phyloP scores from a whole-genome alignment of 2,797 vertebrate species.

The Falco cherrug region DNA sequence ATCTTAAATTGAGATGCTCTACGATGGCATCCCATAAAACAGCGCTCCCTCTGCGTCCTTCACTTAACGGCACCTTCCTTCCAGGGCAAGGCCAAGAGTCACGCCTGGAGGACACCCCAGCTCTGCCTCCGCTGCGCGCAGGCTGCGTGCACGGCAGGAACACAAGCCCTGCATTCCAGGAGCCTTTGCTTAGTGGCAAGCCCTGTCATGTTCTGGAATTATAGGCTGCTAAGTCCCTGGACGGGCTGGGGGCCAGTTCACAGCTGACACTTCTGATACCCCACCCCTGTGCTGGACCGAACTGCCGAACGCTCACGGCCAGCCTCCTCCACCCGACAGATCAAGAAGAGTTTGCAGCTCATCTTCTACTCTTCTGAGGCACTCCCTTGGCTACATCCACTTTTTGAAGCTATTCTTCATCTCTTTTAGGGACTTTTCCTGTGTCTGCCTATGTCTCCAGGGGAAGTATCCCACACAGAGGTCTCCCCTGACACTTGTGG shows the following conservation, averaged over 20 bases:
- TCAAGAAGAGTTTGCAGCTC: conserved; percentile 54
- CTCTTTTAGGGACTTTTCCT: background rate
- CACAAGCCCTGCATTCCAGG: background rate
- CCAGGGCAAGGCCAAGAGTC: fast-evolving
- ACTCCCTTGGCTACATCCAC: conserved; percentile 17
- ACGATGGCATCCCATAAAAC: background rate
- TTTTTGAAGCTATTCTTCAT: conserved; percentile 7
- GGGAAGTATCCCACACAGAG: background rate
- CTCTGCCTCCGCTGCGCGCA: background rate
- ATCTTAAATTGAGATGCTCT: background rate
- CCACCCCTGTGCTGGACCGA: background rate
- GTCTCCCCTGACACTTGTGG: background rate
- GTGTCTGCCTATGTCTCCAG: background rate
- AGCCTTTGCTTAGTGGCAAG: background rate
- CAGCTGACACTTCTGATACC: background rate
- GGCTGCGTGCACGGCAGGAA: background rate
- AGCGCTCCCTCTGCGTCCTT: background rate
- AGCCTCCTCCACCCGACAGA: background rate
- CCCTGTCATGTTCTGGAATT: background rate
- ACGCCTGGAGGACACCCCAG: background rate
- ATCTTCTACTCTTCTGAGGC: background rate
- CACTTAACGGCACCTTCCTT: fast-evolving
- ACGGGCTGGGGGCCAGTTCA: background rate
- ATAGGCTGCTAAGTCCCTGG: background rate
- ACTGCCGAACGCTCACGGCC: background rate